Evolutionary conservation across 2,113 vertebrate species (phyloP), one percentile per base, ranked within the genome.

Genomic region (Laticauda colubrina): DNA sequence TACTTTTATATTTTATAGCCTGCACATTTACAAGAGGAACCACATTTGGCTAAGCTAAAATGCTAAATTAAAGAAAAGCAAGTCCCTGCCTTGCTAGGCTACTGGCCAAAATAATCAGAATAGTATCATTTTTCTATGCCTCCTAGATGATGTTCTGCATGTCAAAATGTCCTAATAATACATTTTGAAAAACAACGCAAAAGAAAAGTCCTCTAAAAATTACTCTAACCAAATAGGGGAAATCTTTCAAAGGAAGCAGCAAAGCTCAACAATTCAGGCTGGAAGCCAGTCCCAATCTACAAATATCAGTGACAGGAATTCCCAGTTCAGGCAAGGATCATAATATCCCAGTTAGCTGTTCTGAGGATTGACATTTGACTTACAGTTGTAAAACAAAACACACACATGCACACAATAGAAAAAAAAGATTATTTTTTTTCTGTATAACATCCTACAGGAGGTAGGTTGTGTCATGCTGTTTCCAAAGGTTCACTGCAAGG

Each of bases 21-120:
- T 51, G 81, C 88, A 9, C 81, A 45, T 18, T 94, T 95, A 34
- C 29, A 86, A 24, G 8, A 56, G 91, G 92, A 92, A 92, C 45
- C 24, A 56, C 85, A 88, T 89, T 93, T 92, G 88, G 61, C 94
- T 61, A 86, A 92, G 91, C 81, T 86, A 90, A 39, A 92, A 75
- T 88, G 88, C 90, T 93, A 95, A 94, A 61, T 57, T 34, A 39
- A 92, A 94, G 69, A 86, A 91, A 95, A 89, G n/a, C 88, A 89
- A 95, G 43, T 34, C 90, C 20, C 55, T 92, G 10, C 34, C 91
- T 94, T 48, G 56, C 75, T 48, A 56, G 86, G 91, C 21, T 45
- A 59, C 48, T 54, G 1, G 89, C 86, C 89, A 88, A 92, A 91
- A 57, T 14, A 69, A 85, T 75, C 61, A 57, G 45, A 48, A 56